phyloP scores from a whole-genome alignment of 2,888 invertebrate species.

The Standfussiana lucernea region DNA sequence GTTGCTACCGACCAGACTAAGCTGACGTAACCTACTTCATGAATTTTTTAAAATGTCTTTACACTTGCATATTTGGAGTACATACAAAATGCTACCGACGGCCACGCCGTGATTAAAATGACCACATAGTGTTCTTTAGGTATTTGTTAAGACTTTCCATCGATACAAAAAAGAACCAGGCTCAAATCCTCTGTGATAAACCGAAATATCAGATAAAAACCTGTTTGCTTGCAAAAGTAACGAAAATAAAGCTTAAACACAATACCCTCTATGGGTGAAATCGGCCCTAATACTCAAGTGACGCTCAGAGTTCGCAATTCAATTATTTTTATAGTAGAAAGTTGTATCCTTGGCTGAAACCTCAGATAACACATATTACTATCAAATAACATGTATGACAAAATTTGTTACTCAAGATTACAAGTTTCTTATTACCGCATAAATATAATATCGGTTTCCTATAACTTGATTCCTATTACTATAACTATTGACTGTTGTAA shows the following conservation, averaged over 20 bases:
- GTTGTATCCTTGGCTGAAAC: constrained; percentile 31
- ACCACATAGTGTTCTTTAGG: not conserved
- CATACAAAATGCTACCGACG: not conserved
- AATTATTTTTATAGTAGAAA: constrained; percentile 2
- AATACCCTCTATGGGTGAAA: not conserved
- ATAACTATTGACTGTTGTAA: not conserved
- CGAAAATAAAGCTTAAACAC: not conserved
- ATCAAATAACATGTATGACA: constrained; percentile 32
- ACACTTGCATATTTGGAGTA: not conserved
- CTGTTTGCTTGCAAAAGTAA: not conserved
- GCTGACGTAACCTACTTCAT: not conserved
- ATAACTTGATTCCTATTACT: constrained; percentile 20
- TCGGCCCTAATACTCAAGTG: not conserved
- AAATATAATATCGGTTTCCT: constrained; percentile 22
- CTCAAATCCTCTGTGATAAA: not conserved
- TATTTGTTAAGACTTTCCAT: not conserved
- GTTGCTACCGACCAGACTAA: not conserved
- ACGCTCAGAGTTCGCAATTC: not conserved
- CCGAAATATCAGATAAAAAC: not conserved
- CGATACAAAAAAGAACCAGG: not conserved
- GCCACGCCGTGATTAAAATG: not conserved
- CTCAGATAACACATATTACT: constrained; percentile 42
- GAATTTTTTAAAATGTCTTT: not conserved
- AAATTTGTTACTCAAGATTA: constrained; percentile 36
- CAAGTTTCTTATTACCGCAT: constrained; percentile 34